These are phyloP conservation scores for Tyrophagus putrescentiae DNA, from an alignment of 1,140 invertebrate species.

Conservation along the genomic window DNA sequence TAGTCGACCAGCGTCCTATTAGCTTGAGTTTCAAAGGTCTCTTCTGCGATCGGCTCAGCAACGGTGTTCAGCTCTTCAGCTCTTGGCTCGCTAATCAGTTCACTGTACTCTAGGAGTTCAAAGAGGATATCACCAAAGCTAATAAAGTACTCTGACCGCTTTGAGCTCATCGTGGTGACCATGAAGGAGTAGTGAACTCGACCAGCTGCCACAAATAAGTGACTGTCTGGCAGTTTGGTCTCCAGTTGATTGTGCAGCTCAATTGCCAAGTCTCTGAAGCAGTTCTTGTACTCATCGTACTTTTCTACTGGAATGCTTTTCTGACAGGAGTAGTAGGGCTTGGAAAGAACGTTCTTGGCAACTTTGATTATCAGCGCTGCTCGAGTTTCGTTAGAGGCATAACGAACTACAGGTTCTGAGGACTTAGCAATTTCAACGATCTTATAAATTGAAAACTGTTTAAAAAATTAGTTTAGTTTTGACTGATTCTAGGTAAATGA, in stretches of 20 bases:
- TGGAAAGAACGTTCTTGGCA: background rate
- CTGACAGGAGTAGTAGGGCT: background rate
- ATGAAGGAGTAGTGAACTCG: background rate
- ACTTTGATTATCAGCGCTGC: background rate
- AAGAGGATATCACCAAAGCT: background rate
- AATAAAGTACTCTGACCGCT: background rate
- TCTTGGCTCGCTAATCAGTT: too few relatives aligned
- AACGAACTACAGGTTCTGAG: background rate
- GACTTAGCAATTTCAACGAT: background rate
- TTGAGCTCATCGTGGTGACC: constrained; percentile 4
- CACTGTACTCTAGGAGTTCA: too few relatives aligned
- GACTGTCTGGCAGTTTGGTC: background rate
- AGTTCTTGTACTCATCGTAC: constrained; percentile 4
- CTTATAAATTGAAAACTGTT: background rate
- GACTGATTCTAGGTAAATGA: background rate
- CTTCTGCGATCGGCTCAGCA: too few relatives aligned
- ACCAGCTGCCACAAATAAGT: background rate
- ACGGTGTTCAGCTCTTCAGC: too few relatives aligned
- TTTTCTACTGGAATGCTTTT: constrained; percentile 3
- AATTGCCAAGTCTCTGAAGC: constrained; percentile 4
- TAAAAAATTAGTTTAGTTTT: too few relatives aligned
- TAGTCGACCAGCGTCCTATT: too few relatives aligned
- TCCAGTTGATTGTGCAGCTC: background rate
- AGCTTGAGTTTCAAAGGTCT: too few relatives aligned
- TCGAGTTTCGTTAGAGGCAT: background rate